A percentile compares a stretch with the other conserved stretches of the same genome.
Evolutionary conservation across 92 coral and sea anemone species (phyloP).

Genomic region (Phenganax marumi): DNA sequence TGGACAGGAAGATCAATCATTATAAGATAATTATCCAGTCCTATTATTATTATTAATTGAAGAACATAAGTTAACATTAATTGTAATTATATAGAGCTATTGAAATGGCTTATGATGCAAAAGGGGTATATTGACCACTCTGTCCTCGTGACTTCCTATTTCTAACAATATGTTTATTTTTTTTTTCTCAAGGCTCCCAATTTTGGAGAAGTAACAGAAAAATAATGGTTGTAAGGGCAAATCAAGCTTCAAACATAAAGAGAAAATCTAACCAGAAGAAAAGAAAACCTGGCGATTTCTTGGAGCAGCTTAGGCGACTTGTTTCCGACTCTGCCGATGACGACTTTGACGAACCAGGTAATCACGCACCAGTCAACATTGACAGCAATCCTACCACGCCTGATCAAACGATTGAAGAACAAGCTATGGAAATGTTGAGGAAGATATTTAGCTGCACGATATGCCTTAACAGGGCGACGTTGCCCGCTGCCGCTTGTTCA

Average conservation of each 20-base stretch:
- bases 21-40: no score
- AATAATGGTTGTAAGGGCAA: conserved; percentile 20
- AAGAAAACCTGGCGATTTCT: conserved; percentile 28
- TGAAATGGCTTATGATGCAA: no score
- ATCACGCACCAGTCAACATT: conserved; percentile 2
- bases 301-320: conserved; percentile 35
- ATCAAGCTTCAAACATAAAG: conserved; percentile 20
- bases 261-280: conserved; percentile 18
- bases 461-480: neutral
- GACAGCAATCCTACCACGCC: conserved; percentile 12
- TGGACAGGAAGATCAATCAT: no score
- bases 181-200: conserved; percentile 17
- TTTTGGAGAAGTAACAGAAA: conserved; percentile 45
- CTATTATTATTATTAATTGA: no score
- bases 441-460: conserved; percentile 9
- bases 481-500: conserved; percentile 60
- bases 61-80: no score
- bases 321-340: conserved; percentile 32
- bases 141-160: no score
- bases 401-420: neutral
- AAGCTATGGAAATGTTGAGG: conserved; percentile 2
- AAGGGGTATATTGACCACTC: no score
- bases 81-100: no score
- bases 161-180: no score
- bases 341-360: conserved; percentile 22